These are phyloP conservation scores for Halesus radiatus DNA, from an alignment of 1,140 invertebrate genomes.

Conservation along the genomic window DNA sequence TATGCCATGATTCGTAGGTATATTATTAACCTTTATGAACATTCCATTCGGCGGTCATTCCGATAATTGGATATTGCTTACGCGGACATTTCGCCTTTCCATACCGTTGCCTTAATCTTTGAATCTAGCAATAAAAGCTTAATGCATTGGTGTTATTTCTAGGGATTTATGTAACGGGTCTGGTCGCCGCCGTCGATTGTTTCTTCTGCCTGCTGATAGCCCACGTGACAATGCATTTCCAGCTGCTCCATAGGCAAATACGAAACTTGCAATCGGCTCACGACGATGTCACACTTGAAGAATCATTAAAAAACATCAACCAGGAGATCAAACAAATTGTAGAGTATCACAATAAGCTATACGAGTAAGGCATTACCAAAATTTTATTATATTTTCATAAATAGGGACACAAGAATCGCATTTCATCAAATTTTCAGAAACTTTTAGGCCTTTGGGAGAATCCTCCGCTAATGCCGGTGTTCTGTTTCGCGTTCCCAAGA, in stretches of 20 bases:
- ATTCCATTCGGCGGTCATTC: neutral
- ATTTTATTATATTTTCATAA: too few relatives aligned
- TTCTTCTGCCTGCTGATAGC: slow-evolving; percentile 33
- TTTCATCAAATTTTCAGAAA: too few relatives aligned
- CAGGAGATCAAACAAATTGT: neutral
- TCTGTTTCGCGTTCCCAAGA: too few relatives aligned
- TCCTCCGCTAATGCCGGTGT: too few relatives aligned
- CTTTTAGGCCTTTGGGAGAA: too few relatives aligned
- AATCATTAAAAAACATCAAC: neutral
- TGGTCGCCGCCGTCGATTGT: neutral
- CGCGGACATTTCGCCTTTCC: too few relatives aligned
- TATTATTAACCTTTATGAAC: neutral
- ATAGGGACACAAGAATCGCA: too few relatives aligned
- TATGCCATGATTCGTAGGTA: too few relatives aligned
- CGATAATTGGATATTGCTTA: neutral
- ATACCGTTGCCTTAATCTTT: too few relatives aligned
- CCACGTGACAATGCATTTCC: slow-evolving; percentile 33
- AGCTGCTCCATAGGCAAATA: neutral
- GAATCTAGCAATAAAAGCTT: neutral
- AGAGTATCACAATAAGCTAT: slow-evolving; percentile 44
- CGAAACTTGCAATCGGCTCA: neutral
- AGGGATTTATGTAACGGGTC: slow-evolving; percentile 24
- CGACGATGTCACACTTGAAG: neutral
- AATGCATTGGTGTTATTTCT: neutral
- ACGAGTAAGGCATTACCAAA: slow-evolving; percentile 19